Conservation (phyloP, 2,113 vertebrate species). For the Trogon surrucura region DNA sequence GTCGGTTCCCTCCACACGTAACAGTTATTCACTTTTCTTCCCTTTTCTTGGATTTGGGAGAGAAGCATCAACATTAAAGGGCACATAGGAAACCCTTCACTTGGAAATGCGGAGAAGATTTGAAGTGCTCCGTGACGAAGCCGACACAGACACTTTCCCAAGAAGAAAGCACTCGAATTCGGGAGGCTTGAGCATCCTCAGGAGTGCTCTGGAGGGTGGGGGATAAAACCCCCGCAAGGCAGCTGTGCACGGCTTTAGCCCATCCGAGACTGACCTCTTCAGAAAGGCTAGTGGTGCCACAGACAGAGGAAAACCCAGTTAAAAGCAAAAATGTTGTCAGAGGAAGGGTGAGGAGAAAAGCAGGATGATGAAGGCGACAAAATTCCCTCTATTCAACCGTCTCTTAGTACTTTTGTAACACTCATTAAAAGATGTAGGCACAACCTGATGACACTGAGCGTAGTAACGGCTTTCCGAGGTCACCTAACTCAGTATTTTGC, state of each 20-base stretch:
- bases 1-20: not conserved
- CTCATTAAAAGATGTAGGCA: not conserved
- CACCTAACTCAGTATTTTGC: not conserved
- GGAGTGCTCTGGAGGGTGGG: not conserved
- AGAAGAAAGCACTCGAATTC: not conserved
- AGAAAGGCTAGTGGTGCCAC: not conserved
- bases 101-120: not conserved
- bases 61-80: not conserved
- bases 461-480: not conserved
- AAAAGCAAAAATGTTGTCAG: not conserved
- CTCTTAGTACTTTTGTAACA: not conserved
- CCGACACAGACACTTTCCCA: not conserved
- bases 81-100: not conserved
- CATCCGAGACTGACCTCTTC: constrained; percentile 19
- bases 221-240: not conserved
- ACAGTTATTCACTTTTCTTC: no score
- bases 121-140: not conserved
- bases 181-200: not conserved
- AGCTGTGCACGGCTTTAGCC: not conserved
- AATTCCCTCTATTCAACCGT: not conserved
- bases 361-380: not conserved
- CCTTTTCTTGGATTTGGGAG: not conserved
- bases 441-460: fast-evolving
- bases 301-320: not conserved
- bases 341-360: not conserved